Percentiles rank a stretch among this genome's conserved stretches.
phyloP scores from a whole-genome alignment of 2,113 vertebrate genomes.

The Clinocottus analis region DNA sequence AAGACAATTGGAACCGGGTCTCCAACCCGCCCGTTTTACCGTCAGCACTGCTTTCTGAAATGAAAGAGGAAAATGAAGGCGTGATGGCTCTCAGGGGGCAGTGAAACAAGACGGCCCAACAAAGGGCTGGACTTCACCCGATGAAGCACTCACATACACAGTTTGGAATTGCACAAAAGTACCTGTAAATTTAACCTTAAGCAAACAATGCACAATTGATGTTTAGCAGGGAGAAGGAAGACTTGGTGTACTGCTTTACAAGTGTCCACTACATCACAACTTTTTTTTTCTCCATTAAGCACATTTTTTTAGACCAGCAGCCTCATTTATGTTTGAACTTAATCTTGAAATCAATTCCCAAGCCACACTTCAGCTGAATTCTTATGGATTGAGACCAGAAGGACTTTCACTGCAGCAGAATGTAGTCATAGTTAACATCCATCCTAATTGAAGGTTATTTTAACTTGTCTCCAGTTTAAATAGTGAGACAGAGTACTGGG shows the following conservation, averaged over 20 bases:
- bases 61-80: neutral
- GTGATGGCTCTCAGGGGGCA: neutral
- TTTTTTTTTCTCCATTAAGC: neutral
- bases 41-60: too few species aligned
- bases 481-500: neutral
- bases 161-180: too few species aligned
- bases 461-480: neutral
- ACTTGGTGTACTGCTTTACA: neutral
- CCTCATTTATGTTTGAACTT: neutral
- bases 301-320: slow-evolving; percentile 7
- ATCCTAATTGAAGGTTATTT: too few species aligned
- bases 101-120: neutral
- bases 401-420: too few species aligned
- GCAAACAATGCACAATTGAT: neutral
- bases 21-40: too few species aligned
- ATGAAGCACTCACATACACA: too few species aligned
- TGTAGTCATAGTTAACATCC: too few species aligned
- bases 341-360: neutral
- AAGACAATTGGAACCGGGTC: too few species aligned
- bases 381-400: neutral
- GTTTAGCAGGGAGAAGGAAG: neutral
- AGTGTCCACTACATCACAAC: neutral
- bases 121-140: neutral
- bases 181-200: neutral
- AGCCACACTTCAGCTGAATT: neutral